A percentile compares a stretch with the other conserved stretches of the same genome.
Evolutionary conservation across 2,888 invertebrate species (phyloP).

Genomic region (Zaprionus lineosus): DNA sequence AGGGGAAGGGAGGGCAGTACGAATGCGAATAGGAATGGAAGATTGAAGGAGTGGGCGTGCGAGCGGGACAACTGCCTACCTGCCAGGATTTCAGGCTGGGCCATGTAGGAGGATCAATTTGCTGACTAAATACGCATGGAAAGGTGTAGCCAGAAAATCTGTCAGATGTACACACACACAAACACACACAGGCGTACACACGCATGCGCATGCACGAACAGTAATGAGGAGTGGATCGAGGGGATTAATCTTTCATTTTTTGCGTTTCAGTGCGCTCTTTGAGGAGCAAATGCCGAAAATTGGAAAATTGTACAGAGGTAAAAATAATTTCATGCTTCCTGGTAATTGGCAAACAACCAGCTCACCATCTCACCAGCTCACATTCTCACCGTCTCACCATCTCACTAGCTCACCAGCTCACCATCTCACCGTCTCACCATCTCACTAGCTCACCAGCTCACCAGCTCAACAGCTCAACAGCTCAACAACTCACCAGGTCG

Average conservation of each 20-base stretch:
- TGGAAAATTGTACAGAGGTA: constrained; percentile 66
- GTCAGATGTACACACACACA: constrained; percentile 44
- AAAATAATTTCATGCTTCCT: constrained; percentile 69
- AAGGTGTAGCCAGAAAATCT: constrained; percentile 75
- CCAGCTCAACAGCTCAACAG: too few species aligned
- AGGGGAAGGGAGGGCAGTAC: background rate
- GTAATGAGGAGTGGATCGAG: constrained; percentile 7
- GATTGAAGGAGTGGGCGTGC: background rate
- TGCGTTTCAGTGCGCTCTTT: constrained; percentile 73
- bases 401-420: too few species aligned
- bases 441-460: too few species aligned
- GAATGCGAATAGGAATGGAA: too few species aligned
- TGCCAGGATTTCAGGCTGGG: constrained; percentile 30
- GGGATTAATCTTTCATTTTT: constrained; percentile 67
- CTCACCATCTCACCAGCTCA: background rate
- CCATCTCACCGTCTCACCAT: too few species aligned
- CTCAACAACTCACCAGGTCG: too few species aligned
- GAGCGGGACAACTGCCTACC: constrained; percentile 57
- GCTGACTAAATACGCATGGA: constrained; percentile 71
- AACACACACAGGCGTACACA: constrained; percentile 4
- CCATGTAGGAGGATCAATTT: constrained; percentile 74
- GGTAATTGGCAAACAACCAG: constrained; percentile 66
- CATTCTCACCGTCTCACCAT: too few species aligned
- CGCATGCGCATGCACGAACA: background rate
- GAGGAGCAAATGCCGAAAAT: constrained; percentile 67